Conservation (phyloP, 1,140 invertebrate genomes). For the Drosophila albomicans region DNA sequence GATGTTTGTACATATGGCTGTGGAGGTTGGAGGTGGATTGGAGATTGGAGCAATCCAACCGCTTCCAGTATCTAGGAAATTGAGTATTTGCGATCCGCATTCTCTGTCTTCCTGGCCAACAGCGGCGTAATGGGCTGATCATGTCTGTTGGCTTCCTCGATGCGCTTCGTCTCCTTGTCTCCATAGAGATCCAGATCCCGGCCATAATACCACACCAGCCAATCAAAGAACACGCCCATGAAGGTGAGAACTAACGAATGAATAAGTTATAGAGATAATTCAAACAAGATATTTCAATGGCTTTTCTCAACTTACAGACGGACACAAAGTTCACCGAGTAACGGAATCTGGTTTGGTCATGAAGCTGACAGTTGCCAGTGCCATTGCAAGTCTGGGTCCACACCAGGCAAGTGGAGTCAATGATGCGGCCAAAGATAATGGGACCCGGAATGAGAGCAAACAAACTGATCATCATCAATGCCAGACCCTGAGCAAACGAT, state of each 20-base stretch:
- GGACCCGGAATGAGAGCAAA: slow-evolving; percentile 89
- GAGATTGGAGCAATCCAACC: background rate
- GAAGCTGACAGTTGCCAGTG: slow-evolving; percentile 88
- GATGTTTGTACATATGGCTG: slow-evolving; percentile 61
- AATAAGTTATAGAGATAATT: background rate
- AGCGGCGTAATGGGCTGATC: slow-evolving; percentile 73
- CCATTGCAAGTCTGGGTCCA: slow-evolving; percentile 88
- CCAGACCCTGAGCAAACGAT: slow-evolving; percentile 88
- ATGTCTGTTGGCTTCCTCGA: slow-evolving; percentile 55
- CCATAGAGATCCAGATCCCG: slow-evolving; percentile 87
- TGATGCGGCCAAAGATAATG: slow-evolving; percentile 88
- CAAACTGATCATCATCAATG: slow-evolving; percentile 88
- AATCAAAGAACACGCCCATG: slow-evolving; percentile 87
- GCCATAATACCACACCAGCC: slow-evolving; percentile 86
- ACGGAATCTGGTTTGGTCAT: slow-evolving; percentile 87
- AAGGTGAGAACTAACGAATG: slow-evolving; percentile 85
- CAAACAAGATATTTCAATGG: background rate
- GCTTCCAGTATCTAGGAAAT: background rate
- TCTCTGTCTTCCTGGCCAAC: slow-evolving; percentile 57
- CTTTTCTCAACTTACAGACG: slow-evolving; percentile 84
- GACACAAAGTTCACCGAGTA: slow-evolving; percentile 87
- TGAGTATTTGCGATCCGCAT: slow-evolving; percentile 41
- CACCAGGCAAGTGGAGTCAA: slow-evolving; percentile 88
- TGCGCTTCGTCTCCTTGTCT: slow-evolving; percentile 85
- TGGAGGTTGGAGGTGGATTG: slow-evolving; percentile 5